These are phyloP conservation scores for Amiota communis DNA, from an alignment of 2,888 invertebrate genomes.

Conservation along the genomic window DNA sequence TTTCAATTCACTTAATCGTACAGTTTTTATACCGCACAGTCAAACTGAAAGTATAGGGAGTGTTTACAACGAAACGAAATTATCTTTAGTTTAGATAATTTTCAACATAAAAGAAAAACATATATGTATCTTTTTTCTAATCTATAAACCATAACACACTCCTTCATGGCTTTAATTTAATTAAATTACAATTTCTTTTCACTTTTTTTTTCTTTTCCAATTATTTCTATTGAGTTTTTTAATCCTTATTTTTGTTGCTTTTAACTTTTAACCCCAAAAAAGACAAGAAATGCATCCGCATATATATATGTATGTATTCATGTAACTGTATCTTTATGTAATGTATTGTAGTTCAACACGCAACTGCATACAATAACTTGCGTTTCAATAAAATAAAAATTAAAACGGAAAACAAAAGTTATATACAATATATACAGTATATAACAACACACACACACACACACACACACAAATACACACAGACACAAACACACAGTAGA, in stretches of 20 bases:
- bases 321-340: constrained; percentile 20
- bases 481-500: too few species aligned
- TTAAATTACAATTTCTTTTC: constrained; percentile 12
- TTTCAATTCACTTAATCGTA: too few species aligned
- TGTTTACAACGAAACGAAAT: too few species aligned
- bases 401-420: background rate
- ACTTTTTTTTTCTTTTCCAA: background rate
- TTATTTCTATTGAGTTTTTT: constrained; percentile 11
- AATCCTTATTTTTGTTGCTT: background rate
- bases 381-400: background rate
- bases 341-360: background rate
- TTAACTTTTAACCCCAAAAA: constrained; percentile 6
- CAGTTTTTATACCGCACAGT: too few species aligned
- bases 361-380: constrained; percentile 17
- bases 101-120: too few species aligned
- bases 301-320: constrained; percentile 1
- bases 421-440: background rate
- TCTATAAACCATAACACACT: constrained; percentile 20
- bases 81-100: too few species aligned
- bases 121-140: too few species aligned
- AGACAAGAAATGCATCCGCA: constrained; percentile 10
- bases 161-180: constrained; percentile 32
- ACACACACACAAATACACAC: too few species aligned
- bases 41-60: too few species aligned
- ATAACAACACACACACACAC: background rate